phyloP scores from a whole-genome alignment of 2,888 invertebrate species.

The Cephus pygmeus region DNA sequence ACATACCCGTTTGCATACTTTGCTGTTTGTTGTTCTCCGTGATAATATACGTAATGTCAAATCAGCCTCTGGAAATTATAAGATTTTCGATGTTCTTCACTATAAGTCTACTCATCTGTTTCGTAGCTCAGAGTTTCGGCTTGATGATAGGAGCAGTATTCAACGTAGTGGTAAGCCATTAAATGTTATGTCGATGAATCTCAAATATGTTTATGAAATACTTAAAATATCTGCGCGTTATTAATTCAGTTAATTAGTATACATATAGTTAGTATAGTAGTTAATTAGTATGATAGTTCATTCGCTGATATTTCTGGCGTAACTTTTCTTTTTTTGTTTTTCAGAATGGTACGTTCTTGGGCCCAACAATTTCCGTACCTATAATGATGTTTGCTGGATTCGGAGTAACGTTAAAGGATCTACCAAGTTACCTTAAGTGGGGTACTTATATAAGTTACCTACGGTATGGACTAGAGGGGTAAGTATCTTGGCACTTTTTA shows the following conservation, averaged over 20 bases:
- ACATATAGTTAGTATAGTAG: too few species aligned
- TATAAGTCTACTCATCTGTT: conserved; percentile 83
- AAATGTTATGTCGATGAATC: conserved; percentile 36
- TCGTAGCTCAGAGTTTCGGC: conserved; percentile 93
- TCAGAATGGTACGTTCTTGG: conserved; percentile 94
- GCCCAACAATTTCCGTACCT: conserved; percentile 91
- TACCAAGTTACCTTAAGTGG: conserved; percentile 89
- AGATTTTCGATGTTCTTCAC: conserved; percentile 88
- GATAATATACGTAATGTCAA: conserved; percentile 89
- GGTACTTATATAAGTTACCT: conserved; percentile 92
- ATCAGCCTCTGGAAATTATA: conserved; percentile 83
- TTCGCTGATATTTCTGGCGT: neutral
- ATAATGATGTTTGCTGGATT: conserved; percentile 98
- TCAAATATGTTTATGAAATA: conserved; percentile 30
- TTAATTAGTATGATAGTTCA: too few species aligned
- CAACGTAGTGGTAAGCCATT: conserved; percentile 79
- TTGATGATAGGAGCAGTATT: conserved; percentile 92
- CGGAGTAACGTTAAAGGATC: conserved; percentile 88
- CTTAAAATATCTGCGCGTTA: neutral
- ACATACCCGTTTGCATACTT: conserved; percentile 81
- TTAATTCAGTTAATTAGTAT: conserved; percentile 6
- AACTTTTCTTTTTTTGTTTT: conserved; percentile 7
- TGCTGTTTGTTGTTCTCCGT: conserved; percentile 78
- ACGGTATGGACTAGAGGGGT: conserved; percentile 90
- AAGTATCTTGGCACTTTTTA: conserved; percentile 31